phyloP scores from a whole-genome alignment of 1,140 invertebrate genomes.

The Drosophila persimilis region DNA sequence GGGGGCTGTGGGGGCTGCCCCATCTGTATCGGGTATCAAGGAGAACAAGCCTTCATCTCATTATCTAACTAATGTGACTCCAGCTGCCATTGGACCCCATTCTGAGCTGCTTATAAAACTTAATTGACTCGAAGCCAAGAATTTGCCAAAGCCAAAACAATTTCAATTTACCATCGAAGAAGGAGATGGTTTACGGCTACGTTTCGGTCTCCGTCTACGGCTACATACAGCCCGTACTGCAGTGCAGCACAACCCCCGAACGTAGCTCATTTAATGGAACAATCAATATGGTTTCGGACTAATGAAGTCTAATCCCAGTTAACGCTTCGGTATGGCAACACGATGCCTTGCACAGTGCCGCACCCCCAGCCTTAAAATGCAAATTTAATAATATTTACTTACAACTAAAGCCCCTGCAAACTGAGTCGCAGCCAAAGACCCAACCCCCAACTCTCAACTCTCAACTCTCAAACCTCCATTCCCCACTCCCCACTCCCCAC shows the following conservation, averaged over 20 bases:
- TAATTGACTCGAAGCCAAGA: slow-evolving; percentile 69
- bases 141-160: slow-evolving; percentile 70
- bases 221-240: too few species aligned
- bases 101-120: slow-evolving; percentile 59
- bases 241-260: slow-evolving; percentile 22
- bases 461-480: slow-evolving; percentile 1
- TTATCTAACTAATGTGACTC: slow-evolving; percentile 34
- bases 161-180: slow-evolving; percentile 63
- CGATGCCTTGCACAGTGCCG: slow-evolving; percentile 25
- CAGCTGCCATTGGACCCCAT: slow-evolving; percentile 13
- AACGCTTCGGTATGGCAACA: slow-evolving; percentile 51
- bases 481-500: too few species aligned
- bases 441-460: too few species aligned
- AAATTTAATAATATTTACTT: slow-evolving; percentile 76
- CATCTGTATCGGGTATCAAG: too few species aligned
- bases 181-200: too few species aligned
- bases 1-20: too few species aligned
- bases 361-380: slow-evolving; percentile 41
- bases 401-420: slow-evolving; percentile 59
- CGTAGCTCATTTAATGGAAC: slow-evolving; percentile 73
- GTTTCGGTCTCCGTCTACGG: too few species aligned
- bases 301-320: slow-evolving; percentile 78
- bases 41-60: slow-evolving; percentile 4
- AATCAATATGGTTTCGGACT: slow-evolving; percentile 70
- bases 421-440: background rate